Percentiles rank a stretch among this genome's conserved stretches.
Evolutionary conservation across 2,888 invertebrate species (phyloP).

Genomic region (Erebia ligea): DNA sequence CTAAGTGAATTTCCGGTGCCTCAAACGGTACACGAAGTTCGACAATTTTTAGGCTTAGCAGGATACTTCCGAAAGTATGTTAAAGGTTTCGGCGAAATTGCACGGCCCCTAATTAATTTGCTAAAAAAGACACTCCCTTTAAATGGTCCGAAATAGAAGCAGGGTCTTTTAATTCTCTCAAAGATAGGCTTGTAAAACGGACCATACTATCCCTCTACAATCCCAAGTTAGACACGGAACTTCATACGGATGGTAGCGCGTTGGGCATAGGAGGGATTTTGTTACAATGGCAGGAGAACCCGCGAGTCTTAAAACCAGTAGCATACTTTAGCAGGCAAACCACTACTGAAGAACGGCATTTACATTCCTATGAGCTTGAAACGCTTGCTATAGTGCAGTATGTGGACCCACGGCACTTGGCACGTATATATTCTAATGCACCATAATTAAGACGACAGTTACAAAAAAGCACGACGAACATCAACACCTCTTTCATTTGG

Average conservation of each 20-base stretch:
- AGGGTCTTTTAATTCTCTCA: too few relatives aligned
- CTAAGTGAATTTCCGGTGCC: slow-evolving; percentile 39
- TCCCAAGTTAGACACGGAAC: too few relatives aligned
- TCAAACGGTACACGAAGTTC: slow-evolving; percentile 38
- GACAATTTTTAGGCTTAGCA: slow-evolving; percentile 43
- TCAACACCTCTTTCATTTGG: too few relatives aligned
- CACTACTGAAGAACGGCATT: neutral
- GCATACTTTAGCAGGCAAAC: neutral
- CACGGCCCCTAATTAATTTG: neutral
- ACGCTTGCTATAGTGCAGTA: neutral
- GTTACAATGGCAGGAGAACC: neutral
- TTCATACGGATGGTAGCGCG: neutral
- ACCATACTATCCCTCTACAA: too few relatives aligned
- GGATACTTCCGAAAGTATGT: slow-evolving; percentile 21
- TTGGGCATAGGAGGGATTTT: neutral
- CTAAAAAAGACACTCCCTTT: neutral
- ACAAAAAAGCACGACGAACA: too few relatives aligned
- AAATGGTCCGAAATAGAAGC: too few relatives aligned
- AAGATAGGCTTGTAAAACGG: too few relatives aligned
- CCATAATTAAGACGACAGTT: too few relatives aligned
- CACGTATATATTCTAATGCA: too few relatives aligned
- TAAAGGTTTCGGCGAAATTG: neutral
- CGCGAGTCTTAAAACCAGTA: neutral
- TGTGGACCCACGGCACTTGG: too few relatives aligned
- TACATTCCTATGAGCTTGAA: neutral